Conservation (phyloP, 2,113 vertebrate species). For the Gymnogyps californianus region DNA sequence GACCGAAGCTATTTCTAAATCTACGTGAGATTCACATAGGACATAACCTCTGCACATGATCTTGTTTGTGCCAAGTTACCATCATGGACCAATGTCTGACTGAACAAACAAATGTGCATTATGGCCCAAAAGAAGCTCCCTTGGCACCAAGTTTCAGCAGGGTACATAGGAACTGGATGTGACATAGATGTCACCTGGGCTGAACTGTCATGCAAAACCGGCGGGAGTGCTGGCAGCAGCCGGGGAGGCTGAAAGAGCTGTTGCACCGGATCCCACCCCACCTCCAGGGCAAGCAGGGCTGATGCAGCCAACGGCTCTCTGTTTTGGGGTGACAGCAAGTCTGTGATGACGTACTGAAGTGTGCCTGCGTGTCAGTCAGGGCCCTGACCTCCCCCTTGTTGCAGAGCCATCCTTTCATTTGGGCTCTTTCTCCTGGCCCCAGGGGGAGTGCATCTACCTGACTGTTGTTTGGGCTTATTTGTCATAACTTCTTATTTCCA, state of each 20-base stretch:
- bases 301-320: not conserved
- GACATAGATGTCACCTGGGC: not conserved
- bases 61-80: not conserved
- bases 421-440: not conserved
- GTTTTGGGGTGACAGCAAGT: not conserved
- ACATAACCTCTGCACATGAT: not conserved
- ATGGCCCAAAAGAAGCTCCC: not conserved
- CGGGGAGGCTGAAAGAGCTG: not conserved
- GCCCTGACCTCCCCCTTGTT: not conserved
- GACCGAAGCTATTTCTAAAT: not conserved
- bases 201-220: not conserved
- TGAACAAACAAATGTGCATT: not conserved
- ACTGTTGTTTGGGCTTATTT: slow-evolving; percentile 9
- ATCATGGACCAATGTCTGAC: not conserved
- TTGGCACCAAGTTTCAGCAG: not conserved
- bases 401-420: not conserved
- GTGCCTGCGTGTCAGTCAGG: not conserved
- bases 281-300: not conserved
- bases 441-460: slow-evolving; percentile 2
- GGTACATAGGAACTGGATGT: not conserved
- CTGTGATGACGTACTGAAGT: rapidly evolving
- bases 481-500: slow-evolving; percentile 12
- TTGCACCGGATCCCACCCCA: not conserved
- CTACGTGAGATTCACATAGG: not conserved
- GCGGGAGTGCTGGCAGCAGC: not conserved